A percentile compares a stretch with the other conserved stretches of the same genome.
phyloP scores from a whole-genome alignment of 2,888 invertebrate species.

The Aporophyla lueneburgensis region DNA sequence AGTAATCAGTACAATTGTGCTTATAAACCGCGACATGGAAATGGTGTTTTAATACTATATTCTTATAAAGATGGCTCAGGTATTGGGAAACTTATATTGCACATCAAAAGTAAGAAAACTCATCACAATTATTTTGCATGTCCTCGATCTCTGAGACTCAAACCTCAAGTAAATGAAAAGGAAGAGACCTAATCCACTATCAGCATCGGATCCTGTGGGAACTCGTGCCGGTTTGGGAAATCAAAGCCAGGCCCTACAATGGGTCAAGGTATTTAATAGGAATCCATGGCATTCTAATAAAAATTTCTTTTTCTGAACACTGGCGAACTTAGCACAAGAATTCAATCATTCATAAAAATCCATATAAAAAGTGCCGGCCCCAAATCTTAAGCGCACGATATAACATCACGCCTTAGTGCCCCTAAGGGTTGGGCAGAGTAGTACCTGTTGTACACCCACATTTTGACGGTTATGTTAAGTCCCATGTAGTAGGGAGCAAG shows the following conservation, averaged over 20 bases:
- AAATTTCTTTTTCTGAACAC: neutral
- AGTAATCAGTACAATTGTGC: constrained; percentile 29
- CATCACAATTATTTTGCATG: neutral
- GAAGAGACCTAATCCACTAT: neutral
- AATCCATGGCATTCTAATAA: neutral
- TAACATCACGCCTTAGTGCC: too few species aligned
- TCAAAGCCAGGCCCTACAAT: neutral
- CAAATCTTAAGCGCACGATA: neutral
- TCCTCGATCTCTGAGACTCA: neutral
- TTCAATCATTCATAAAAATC: neutral
- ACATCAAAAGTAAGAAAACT: neutral
- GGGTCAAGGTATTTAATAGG: too few species aligned
- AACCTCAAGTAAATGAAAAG: neutral
- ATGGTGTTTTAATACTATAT: constrained; percentile 46
- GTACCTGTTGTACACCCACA: too few species aligned
- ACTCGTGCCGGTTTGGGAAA: neutral
- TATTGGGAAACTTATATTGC: constrained; percentile 30
- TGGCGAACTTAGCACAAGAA: neutral
- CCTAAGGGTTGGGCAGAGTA: too few species aligned
- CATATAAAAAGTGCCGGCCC: neutral
- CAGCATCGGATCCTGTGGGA: neutral
- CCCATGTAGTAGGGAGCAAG: too few species aligned
- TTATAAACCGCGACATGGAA: constrained; percentile 46
- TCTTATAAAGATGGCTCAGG: constrained; percentile 7
- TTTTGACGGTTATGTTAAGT: too few species aligned